These are phyloP conservation scores for Oppia nitens DNA, from an alignment of 1,140 invertebrate species.

Conservation along the genomic window DNA sequence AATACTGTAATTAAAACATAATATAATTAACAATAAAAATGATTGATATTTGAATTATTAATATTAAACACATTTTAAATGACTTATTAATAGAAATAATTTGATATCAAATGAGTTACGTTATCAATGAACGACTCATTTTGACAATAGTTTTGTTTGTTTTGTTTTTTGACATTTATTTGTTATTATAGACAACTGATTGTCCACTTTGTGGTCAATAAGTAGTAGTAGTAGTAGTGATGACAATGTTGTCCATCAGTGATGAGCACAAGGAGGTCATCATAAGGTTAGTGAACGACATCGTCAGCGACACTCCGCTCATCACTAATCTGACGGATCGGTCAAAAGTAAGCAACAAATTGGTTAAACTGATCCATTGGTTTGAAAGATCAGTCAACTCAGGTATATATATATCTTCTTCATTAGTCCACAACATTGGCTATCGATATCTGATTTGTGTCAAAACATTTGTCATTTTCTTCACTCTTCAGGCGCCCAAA, in stretches of 20 bases:
- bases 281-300: neutral
- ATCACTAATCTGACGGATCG: neutral
- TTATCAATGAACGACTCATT: too few relatives aligned
- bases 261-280: neutral
- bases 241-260: neutral
- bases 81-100: too few relatives aligned
- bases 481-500: neutral
- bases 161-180: too few relatives aligned
- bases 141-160: too few relatives aligned
- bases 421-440: neutral
- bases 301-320: neutral
- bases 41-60: too few relatives aligned
- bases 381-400: neutral
- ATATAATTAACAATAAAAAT: too few relatives aligned
- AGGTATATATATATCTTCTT: neutral
- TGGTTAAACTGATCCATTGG: neutral
- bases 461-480: neutral
- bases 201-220: too few relatives aligned
- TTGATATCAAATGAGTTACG: too few relatives aligned
- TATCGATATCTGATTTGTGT: neutral
- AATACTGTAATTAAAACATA: too few relatives aligned
- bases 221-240: too few relatives aligned
- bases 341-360: neutral
- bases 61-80: too few relatives aligned
- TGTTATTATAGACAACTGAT: too few relatives aligned